Base-by-base conservation (phyloP, 2,888 invertebrate genomes). In the Invenusta paracnida region DNA sequence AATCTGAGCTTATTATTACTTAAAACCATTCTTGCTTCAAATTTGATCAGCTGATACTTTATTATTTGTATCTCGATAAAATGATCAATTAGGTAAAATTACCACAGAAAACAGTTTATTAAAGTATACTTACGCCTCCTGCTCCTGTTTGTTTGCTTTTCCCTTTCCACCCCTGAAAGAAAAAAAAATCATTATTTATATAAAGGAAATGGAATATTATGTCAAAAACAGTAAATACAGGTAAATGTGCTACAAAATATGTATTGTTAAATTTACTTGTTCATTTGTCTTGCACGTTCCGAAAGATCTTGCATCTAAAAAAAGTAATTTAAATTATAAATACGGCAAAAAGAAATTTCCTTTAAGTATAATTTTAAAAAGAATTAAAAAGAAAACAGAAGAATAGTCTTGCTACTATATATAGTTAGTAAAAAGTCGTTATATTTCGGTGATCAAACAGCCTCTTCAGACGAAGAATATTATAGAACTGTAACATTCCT, bases 281-380 rank as follows among this genome's bases (percentile, higher is more conserved):
- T 84, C 84, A 84, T 84, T 81, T 84, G 84, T 27, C 84, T 30
- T 82, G 84, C 84, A 5, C 84, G 29, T 11, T 84, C 84, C 17
- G 84, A 66, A 11, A 84, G 84, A 11, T 84, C 84, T 84, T 84
- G 84, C 84, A 84, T 84, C 31, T 82, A 82, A 11, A 30, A 82
- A 28, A 25, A 2, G n/a, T n/a, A n/a, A n/a, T n/a, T n/a, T n/a
- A n/a, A n/a, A n/a, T n/a, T n/a, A n/a, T n/a, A n/a, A n/a, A n/a
- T n/a, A n/a, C n/a, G n/a, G n/a, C n/a, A n/a, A n/a, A n/a, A n/a
- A n/a, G n/a, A n/a, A n/a, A n/a, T n/a, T n/a, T n/a, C n/a, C n/a
- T n/a, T n/a, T n/a, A n/a, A n/a, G n/a, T n/a, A n/a, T n/a, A n/a
- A n/a, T n/a, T n/a, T n/a, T n/a, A n/a, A n/a, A n/a, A n/a, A n/a